These are phyloP conservation scores for Trichopoda pennipes DNA, from an alignment of 2,888 invertebrate genomes.

Conservation along the genomic window DNA sequence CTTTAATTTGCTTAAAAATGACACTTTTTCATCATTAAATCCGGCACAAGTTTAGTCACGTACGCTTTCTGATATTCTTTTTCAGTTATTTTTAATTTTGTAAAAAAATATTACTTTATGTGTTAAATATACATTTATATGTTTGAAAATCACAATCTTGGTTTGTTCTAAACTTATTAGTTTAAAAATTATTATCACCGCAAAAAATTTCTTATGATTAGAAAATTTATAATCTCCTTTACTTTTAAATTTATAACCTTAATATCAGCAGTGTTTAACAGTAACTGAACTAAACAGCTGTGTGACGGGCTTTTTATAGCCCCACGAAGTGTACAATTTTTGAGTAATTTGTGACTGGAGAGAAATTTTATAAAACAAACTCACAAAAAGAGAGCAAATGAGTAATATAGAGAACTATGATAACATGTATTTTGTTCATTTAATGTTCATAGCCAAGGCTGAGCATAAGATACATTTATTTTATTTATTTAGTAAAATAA, in stretches of 20 bases:
- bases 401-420: constrained; percentile 10
- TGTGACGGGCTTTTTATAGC: constrained; percentile 59
- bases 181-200: constrained; percentile 62
- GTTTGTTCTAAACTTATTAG: not conserved
- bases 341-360: constrained; percentile 3
- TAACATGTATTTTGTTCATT: constrained; percentile 11
- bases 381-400: constrained; percentile 15
- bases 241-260: constrained; percentile 30
- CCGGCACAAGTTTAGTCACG: constrained; percentile 60
- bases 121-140: constrained; percentile 57
- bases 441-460: no score
- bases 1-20: constrained; percentile 23
- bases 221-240: constrained; percentile 39
- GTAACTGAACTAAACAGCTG: constrained; percentile 68
- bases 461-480: no score
- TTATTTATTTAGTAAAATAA: no score
- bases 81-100: constrained; percentile 43
- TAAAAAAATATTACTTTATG: constrained; percentile 18
- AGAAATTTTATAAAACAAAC: not conserved
- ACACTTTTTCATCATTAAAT: constrained; percentile 49
- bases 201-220: constrained; percentile 45
- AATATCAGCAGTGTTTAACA: constrained; percentile 69
- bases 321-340: constrained; percentile 24
- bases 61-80: constrained; percentile 64
- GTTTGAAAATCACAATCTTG: constrained; percentile 64